Percentiles rank a stretch among this genome's conserved stretches.
Conservation (phyloP, 1,140 invertebrate genomes). For the Pinna nobilis region DNA sequence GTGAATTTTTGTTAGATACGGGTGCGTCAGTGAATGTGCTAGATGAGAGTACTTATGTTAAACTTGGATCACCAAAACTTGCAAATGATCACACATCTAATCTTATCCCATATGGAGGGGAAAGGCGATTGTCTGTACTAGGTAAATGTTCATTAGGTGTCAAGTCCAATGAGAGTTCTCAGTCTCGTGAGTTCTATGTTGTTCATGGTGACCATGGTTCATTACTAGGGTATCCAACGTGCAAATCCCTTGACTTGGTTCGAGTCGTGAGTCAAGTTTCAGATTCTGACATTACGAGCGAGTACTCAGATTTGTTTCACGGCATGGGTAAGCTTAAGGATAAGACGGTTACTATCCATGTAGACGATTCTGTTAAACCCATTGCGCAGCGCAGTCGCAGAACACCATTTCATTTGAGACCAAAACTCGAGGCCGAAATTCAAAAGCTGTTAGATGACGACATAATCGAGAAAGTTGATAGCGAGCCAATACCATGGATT, state of each 20-base stretch:
- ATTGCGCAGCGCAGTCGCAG: conserved; percentile 9
- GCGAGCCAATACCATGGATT: conserved; percentile 39
- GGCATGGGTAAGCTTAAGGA: conserved; percentile 28
- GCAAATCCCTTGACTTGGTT: not conserved
- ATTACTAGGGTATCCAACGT: not conserved
- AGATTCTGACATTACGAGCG: not conserved
- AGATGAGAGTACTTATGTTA: no score
- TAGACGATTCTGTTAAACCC: conserved; percentile 9
- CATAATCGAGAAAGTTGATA: conserved; percentile 47
- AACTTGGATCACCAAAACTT: conserved; percentile 10
- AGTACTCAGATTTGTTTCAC: conserved; percentile 35
- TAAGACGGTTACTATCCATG: not conserved
- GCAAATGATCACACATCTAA: not conserved
- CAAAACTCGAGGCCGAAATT: conserved; percentile 18
- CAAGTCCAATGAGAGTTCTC: not conserved
- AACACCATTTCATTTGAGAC: conserved; percentile 19
- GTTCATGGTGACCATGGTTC: not conserved
- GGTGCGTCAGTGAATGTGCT: no score
- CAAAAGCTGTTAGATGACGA: conserved; percentile 37
- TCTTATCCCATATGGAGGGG: not conserved
- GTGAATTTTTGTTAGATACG: no score
- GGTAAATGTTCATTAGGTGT: conserved; percentile 2
- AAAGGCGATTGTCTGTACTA: not conserved
- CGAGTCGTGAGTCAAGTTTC: not conserved
- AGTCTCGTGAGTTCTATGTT: not conserved